These are phyloP conservation scores for Tetramorium alpestre DNA, from an alignment of 1,140 invertebrate genomes.

Conservation along the genomic window DNA sequence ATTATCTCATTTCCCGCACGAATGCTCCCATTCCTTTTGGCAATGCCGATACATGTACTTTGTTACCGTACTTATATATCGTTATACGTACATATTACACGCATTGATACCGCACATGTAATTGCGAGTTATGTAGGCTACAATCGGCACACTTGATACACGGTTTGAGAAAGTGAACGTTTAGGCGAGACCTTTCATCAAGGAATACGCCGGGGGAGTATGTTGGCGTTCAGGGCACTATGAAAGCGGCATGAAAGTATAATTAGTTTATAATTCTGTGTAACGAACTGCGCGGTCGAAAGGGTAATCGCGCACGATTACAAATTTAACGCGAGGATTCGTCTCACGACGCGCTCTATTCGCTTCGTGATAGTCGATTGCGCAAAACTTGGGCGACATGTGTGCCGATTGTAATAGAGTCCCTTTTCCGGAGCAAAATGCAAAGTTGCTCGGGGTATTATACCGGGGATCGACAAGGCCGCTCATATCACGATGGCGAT, in stretches of 20 bases:
- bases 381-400: background rate
- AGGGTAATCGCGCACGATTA: conserved; percentile 56
- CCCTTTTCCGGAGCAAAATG: background rate
- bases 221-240: background rate
- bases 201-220: background rate
- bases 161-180: conserved; percentile 56
- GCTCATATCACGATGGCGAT: background rate
- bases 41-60: background rate
- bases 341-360: conserved; percentile 2
- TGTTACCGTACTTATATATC: background rate
- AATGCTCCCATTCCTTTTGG: background rate
- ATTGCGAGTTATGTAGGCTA: conserved; percentile 16
- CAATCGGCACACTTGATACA: conserved; percentile 26
- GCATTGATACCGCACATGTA: background rate
- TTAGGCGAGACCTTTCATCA: conserved; percentile 54
- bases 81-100: background rate
- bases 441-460: background rate
- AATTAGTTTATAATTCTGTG: conserved; percentile 45
- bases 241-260: conserved; percentile 11
- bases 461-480: background rate
- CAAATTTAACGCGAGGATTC: conserved; percentile 28
- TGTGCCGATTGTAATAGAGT: background rate
- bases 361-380: background rate
- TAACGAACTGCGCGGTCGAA: conserved; percentile 19
- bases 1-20: conserved; percentile 14